phyloP scores from a whole-genome alignment of 2,113 vertebrate genomes.

The Talpa occidentalis region DNA sequence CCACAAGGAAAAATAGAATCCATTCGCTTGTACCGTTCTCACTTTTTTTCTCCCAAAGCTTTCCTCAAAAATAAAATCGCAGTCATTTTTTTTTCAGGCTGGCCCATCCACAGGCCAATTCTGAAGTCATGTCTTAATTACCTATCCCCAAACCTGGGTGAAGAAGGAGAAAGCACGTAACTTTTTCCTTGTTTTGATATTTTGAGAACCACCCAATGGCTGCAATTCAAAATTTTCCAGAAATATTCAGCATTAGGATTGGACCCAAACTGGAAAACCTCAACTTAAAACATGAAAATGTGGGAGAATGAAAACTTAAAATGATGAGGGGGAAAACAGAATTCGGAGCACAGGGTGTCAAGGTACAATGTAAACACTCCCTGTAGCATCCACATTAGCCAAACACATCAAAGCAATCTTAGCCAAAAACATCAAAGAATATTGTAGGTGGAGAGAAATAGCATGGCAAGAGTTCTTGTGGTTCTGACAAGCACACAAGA shows the following conservation, averaged over 20 bases:
- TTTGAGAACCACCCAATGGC: conserved; percentile 60
- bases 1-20: conserved; percentile 22
- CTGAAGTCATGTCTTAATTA: conserved; percentile 58
- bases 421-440: conserved; percentile 59
- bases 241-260: conserved; percentile 55
- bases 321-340: neutral
- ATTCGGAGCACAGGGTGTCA: neutral
- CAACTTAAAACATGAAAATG: conserved; percentile 43
- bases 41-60: neutral
- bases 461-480: conserved; percentile 75
- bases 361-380: too few species aligned
- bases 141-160: neutral
- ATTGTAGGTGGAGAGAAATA: conserved; percentile 74
- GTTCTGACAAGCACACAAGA: conserved; percentile 71
- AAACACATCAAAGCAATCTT: conserved; percentile 22
- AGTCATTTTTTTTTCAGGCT: neutral
- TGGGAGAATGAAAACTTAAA: neutral
- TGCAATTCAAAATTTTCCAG: conserved; percentile 23
- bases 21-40: neutral
- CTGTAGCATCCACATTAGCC: conserved; percentile 39
- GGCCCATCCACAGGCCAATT: neutral
- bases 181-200: conserved; percentile 60
- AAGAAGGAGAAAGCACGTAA: neutral
- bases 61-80: neutral
- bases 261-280: conserved; percentile 34